Base-by-base conservation (phyloP, 2,113 vertebrate genomes). In the Hirundichthys speculiger region DNA sequence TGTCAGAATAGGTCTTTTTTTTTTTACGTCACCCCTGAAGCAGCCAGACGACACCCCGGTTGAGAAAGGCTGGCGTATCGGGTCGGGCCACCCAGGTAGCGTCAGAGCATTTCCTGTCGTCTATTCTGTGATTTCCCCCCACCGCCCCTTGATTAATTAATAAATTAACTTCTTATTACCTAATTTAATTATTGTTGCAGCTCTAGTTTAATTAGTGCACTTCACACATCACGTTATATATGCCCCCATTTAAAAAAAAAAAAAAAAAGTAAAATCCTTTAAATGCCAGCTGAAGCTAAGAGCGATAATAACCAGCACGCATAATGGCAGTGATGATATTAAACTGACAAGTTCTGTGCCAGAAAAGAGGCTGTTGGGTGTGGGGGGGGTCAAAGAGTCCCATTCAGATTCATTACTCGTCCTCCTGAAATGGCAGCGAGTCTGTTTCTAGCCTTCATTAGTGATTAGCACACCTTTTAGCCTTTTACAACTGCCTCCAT, bases 391-490 rank as follows among this genome's bases (percentile, higher is more conserved):
- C 77, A 85, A 75, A 85, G 79, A 80, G 71, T 77, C 67, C 50
- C 55, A 86, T 85, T 77, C 81, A 82, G 75, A 90, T 89, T 90
- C 79, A 88, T 90, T 89, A 91, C 75, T 50, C 72, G 74, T 76
- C 88, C 84, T 47, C 84, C 80, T 80, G 47, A 88, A 90, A 90
- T 91, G 89, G 75, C 88, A 91, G 64, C n/a, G 60, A 74, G 84
- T 80, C 86, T 83, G 83, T 88, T 82, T 75, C 76, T 54, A 64
- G 55, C 77, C 83, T 90, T 87, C 84, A 88, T 89, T 74, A 79
- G 83, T 82, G 85, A 90, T 92, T 89, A 91, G 85, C 78, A 78
- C 80, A 82, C 76, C 80, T 89, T 81, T 86, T 81, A 80, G 80
- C 85, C 83, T 82, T 87, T 76, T 61, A 66, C 83, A 86, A 90